These are phyloP conservation scores for Odontomyia ornata DNA, from an alignment of 2,888 invertebrate species.

Conservation along the genomic window DNA sequence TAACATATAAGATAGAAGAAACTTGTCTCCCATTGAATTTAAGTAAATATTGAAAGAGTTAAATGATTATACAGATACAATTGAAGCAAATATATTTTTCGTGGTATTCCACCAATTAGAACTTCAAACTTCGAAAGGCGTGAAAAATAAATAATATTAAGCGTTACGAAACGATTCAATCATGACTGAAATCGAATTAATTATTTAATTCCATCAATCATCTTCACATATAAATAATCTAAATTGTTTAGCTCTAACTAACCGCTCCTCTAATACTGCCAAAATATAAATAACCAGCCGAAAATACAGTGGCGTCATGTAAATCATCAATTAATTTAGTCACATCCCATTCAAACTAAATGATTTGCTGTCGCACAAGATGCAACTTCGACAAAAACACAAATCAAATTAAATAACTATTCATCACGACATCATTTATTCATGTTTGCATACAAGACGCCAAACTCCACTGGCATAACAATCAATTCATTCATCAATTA, in stretches of 20 bases:
- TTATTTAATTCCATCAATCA: background rate
- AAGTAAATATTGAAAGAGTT: too few species aligned
- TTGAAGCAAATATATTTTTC: too few species aligned
- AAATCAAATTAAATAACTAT: conserved; percentile 36
- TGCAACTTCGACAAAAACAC: conserved; percentile 21
- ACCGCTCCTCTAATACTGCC: too few species aligned
- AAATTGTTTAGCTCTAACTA: background rate
- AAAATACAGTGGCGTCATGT: conserved; percentile 6
- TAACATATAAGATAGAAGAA: too few species aligned
- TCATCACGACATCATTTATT: conserved; percentile 39
- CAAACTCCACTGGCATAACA: background rate
- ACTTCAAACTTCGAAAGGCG: too few species aligned
- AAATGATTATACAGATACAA: too few species aligned
- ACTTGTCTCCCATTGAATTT: too few species aligned
- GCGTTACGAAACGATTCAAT: background rate
- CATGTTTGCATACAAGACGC: conserved; percentile 36
- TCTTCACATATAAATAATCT: background rate
- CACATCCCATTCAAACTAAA: background rate
- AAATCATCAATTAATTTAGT: conserved; percentile 9
- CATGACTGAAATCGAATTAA: background rate
- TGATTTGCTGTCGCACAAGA: background rate
- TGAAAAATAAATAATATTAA: too few species aligned
- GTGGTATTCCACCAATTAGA: too few species aligned
- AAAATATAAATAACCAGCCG: too few species aligned
- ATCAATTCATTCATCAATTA: conserved; percentile 40